Percentiles rank a stretch among this genome's conserved stretches.
Evolutionary conservation across 2,797 vertebrate genomes (phyloP).

Genomic region (Apogon talboti): DNA sequence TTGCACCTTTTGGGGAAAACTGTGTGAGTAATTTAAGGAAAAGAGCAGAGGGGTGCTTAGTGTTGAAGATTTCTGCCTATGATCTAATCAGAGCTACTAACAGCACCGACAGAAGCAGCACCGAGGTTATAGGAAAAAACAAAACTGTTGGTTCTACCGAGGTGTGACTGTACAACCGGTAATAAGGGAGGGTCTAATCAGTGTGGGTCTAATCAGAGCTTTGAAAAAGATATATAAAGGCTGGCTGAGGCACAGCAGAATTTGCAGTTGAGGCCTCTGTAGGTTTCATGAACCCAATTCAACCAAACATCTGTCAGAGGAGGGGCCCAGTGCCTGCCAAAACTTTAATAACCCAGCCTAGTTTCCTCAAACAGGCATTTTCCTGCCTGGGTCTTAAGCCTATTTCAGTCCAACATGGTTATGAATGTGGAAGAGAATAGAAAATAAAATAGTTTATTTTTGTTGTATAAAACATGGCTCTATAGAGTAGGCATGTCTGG

Average conservation of each 20-base stretch:
- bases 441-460: neutral
- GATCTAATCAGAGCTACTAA: conserved; percentile 32
- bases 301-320: conserved; percentile 47
- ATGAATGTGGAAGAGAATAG: neutral
- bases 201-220: conserved; percentile 26
- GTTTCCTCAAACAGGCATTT: conserved; percentile 28
- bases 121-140: conserved; percentile 20
- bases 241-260: conserved; percentile 8
- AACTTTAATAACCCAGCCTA: conserved; percentile 22
- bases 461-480: neutral
- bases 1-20: conserved; percentile 33
- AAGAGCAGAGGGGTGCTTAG: conserved; percentile 29
- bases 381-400: conserved; percentile 18
- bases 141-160: conserved; percentile 2
- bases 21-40: conserved; percentile 48
- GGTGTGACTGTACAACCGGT: conserved; percentile 23
- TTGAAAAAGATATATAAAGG: neutral
- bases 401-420: conserved; percentile 12
- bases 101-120: conserved; percentile 7
- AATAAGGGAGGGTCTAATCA: neutral
- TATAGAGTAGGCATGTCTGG: too few species aligned
- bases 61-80: conserved; percentile 15
- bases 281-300: conserved; percentile 40
- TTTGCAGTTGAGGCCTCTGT: conserved; percentile 22
- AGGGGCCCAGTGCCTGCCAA: conserved; percentile 17